Evolutionary conservation across 2,888 invertebrate species (phyloP).

Genomic region (Muscina levida): DNA sequence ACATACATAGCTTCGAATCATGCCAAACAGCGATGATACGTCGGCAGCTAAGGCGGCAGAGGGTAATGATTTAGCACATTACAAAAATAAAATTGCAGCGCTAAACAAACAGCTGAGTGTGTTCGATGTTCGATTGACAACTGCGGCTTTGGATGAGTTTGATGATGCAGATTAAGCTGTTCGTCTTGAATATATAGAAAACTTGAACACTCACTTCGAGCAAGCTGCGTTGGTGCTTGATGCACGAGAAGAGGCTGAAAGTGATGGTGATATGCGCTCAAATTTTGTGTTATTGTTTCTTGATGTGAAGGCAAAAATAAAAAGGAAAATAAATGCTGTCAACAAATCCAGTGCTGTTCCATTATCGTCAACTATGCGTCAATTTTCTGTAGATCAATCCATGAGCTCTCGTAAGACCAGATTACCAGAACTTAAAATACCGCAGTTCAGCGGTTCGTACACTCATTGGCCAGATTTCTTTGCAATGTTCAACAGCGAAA

Average conservation of each 20-base stretch:
- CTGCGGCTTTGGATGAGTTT: no score
- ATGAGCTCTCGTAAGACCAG: conserved; percentile 42
- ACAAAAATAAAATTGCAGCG: no score
- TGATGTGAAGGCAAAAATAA: conserved; percentile 6
- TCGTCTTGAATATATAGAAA: no score
- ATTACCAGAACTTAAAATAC: conserved; percentile 60
- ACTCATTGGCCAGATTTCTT: conserved; percentile 61
- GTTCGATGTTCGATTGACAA: no score
- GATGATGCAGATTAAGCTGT: no score
- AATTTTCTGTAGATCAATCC: conserved; percentile 3
- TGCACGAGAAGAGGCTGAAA: background rate
- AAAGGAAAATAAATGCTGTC: conserved; percentile 1
- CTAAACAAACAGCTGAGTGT: no score
- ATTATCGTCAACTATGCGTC: background rate
- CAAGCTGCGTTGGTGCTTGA: no score
- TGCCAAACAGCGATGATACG: no score
- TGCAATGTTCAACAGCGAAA: conserved; percentile 58
- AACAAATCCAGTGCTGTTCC: background rate
- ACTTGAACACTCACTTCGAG: no score
- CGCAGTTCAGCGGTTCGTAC: conserved; percentile 57
- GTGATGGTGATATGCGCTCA: background rate
- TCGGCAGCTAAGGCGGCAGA: no score
- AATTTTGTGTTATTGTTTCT: background rate
- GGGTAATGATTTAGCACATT: no score
- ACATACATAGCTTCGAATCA: no score